Evolutionary conservation across 1,140 invertebrate genomes (phyloP).

Genomic region (Zaprionus ghesquierei): DNA sequence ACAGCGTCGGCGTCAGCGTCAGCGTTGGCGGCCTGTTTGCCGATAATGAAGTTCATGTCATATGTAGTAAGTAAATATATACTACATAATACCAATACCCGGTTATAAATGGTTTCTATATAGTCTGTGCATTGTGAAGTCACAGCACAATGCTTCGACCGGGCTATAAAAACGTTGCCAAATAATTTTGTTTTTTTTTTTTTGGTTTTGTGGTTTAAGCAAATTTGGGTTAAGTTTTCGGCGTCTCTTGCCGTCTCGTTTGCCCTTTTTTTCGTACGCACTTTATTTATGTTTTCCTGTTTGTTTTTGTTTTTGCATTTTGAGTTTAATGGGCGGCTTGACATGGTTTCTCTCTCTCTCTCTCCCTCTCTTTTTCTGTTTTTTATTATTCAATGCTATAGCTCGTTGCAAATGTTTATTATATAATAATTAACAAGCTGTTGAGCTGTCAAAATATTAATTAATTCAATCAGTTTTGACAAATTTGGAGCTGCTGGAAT

Average conservation of each 20-base stretch:
- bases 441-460: constrained; percentile 48
- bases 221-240: constrained; percentile 71
- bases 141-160: constrained; percentile 53
- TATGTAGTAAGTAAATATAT: constrained; percentile 18
- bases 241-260: constrained; percentile 29
- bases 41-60: constrained; percentile 80
- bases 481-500: constrained; percentile 30
- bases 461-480: constrained; percentile 48
- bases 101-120: constrained; percentile 9
- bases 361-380: constrained; percentile 32
- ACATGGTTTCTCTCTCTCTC: constrained; percentile 56
- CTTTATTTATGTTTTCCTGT: constrained; percentile 48
- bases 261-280: constrained; percentile 36
- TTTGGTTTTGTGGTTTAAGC: constrained; percentile 63
- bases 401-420: constrained; percentile 47
- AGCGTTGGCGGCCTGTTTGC: constrained; percentile 48
- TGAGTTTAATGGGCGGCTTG: constrained; percentile 66
- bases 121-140: constrained; percentile 49
- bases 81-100: constrained; percentile 9
- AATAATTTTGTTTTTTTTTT: constrained; percentile 66
- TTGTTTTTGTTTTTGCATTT: constrained; percentile 60
- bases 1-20: constrained; percentile 14
- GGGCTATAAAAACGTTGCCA: constrained; percentile 77
- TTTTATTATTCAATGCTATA: constrained; percentile 67
- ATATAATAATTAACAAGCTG: constrained; percentile 67